phyloP scores from a whole-genome alignment of 1,140 invertebrate genomes.

The Heliconius himera region DNA sequence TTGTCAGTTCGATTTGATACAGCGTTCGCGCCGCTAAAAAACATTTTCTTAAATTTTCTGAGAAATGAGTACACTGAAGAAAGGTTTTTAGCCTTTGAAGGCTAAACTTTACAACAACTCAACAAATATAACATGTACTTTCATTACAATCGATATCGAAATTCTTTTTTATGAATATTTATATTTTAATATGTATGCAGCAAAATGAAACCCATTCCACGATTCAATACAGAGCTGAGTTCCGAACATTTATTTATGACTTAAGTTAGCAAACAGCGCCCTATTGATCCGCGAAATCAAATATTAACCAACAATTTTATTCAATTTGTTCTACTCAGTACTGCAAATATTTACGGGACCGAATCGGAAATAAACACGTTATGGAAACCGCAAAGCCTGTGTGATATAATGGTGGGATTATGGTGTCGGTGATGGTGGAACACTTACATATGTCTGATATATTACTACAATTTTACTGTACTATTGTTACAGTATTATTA shows the following conservation, averaged over 20 bases:
- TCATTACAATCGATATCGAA: too few relatives aligned
- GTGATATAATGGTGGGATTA: not conserved
- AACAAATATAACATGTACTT: too few relatives aligned
- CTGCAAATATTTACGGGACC: not conserved
- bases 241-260: constrained; percentile 6
- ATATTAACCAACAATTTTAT: constrained; percentile 7
- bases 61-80: too few relatives aligned
- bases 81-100: too few relatives aligned
- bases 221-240: not conserved
- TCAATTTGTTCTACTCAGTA: constrained; percentile 3
- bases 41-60: too few relatives aligned
- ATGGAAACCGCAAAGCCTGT: not conserved
- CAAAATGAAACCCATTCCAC: not conserved
- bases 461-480: too few relatives aligned
- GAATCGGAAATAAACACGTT: constrained; percentile 6
- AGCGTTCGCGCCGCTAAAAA: too few relatives aligned
- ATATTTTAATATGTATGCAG: not conserved
- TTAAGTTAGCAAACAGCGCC: constrained; percentile 5
- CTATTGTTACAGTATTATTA: too few relatives aligned
- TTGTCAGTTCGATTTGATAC: too few relatives aligned
- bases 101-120: too few relatives aligned
- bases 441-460: not conserved
- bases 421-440: not conserved
- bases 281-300: constrained; percentile 8
- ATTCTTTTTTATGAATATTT: not conserved